Base-by-base conservation (phyloP, 2,797 vertebrate genomes). In the Sylvia borin region DNA sequence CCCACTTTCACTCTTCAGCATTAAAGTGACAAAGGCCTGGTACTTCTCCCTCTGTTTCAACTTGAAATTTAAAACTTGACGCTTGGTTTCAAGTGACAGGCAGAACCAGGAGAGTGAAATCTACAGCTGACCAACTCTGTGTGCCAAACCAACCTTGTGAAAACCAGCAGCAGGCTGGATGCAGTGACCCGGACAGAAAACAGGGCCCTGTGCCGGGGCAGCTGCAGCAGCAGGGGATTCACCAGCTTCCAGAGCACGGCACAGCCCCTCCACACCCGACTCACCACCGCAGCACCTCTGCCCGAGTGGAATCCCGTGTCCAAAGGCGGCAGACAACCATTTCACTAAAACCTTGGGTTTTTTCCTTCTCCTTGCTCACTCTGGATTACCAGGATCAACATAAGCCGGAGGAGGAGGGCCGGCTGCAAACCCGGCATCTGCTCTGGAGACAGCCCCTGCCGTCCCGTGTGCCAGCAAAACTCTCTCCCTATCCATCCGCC, bases 301-400 rank as follows among this genome's bases (percentile, higher is more conserved):
- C 43, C 45, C 13, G 4, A 70, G 16, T 6, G 67, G 24, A 80
- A 82, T 25, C 45, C 73, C 62, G 53, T 19, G 53, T 34, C 15
- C 61, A 65, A 48, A 62, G 64, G 60, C n/a, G 6, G 27, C 22
- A 3, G 22, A 55, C 27, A 17, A 89, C n/a, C 71, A 45, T 58
- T 77, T 61, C 68, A 38, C 45, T 64, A 54, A 67, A 86, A 47
- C 47, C 36, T 27, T 1, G 6, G 8, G 17, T 5, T 43, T 25
- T 62, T 36, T 29, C 47, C 45, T 48, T 38, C 55, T 55, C 60
- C 47, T 64, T 27, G n/a, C 82, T 88, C 18, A 11, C 82, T 77
- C 81, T 34, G 89, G 85, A 92, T 84, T 82, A 94, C 76, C 11
- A 32, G 76, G 87, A 91, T 95, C 66, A 92, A 13, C 6, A 4